Percentiles rank a stretch among this genome's conserved stretches.
Conservation (phyloP, 2,888 invertebrate species). For the Gisinianus flammeolus region DNA sequence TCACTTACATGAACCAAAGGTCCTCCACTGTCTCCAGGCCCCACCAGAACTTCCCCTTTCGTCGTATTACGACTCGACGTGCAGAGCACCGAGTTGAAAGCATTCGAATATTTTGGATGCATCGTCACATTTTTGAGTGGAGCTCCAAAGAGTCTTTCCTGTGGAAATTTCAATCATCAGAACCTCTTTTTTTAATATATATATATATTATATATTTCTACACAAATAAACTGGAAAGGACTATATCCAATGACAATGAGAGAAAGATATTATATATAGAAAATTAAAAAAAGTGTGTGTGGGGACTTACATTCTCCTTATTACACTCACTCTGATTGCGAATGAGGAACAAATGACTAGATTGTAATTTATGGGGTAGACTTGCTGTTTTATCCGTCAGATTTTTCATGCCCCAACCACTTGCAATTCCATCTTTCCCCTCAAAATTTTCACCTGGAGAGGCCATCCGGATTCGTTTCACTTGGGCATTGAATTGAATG, state of each 20-base stretch:
- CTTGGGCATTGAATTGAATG: constrained; percentile 47
- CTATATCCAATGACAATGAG: too few relatives aligned
- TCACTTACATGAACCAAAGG: constrained; percentile 40
- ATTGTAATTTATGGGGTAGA: constrained; percentile 46
- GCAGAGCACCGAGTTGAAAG: constrained; percentile 52
- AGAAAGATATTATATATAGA: too few relatives aligned
- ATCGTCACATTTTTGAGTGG: constrained; percentile 29
- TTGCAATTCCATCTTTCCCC: constrained; percentile 34
- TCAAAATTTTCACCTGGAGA: constrained; percentile 26
- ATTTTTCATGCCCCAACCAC: constrained; percentile 51
- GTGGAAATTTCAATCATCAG: neutral
- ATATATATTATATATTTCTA: neutral
- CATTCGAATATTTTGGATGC: constrained; percentile 48
- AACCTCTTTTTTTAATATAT: neutral
- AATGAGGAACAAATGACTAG: constrained; percentile 43
- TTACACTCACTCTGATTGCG: constrained; percentile 49
- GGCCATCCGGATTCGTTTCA: constrained; percentile 6
- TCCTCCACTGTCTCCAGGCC: constrained; percentile 52
- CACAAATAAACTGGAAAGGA: too few relatives aligned
- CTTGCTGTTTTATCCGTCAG: constrained; percentile 29
- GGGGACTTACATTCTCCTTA: constrained; percentile 1
- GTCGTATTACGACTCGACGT: constrained; percentile 45
- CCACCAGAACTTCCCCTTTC: constrained; percentile 4
- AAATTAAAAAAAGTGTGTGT: too few relatives aligned
- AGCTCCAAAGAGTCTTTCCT: constrained; percentile 34